A percentile compares a stretch with the other conserved stretches of the same genome.
Evolutionary conservation across 2,113 vertebrate genomes (phyloP).

Genomic region (Ceyx margarethae): DNA sequence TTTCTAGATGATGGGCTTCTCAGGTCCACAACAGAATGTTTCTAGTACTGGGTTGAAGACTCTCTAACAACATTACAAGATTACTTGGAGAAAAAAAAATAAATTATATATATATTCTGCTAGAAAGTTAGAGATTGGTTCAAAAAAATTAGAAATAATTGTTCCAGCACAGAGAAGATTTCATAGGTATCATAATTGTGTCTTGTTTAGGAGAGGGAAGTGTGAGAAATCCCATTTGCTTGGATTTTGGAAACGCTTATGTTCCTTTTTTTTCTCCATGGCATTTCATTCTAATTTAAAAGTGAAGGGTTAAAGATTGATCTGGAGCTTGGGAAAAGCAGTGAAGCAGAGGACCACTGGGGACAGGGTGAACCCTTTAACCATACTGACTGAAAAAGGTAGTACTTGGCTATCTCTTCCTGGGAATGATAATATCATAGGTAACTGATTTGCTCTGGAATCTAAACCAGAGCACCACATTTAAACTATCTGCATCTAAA

Average conservation of each 20-base stretch:
- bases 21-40: neutral
- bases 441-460: constrained; percentile 48
- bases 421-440: constrained; percentile 9
- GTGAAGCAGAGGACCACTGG: constrained; percentile 30
- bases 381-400: neutral
- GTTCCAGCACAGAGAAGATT: neutral
- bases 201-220: neutral
- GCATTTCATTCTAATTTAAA: neutral
- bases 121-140: neutral
- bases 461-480: neutral
- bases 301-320: constrained; percentile 62
- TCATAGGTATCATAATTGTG: neutral
- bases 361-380: neutral
- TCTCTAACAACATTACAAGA: neutral
- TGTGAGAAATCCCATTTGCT: neutral
- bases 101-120: neutral
- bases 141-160: neutral
- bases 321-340: constrained; percentile 59
- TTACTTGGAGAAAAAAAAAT: neutral
- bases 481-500: neutral
- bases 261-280: neutral
- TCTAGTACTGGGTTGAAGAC: neutral
- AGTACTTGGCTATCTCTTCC: neutral
- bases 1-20: neutral
- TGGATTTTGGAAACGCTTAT: neutral